Evolutionary conservation across 92 coral and sea anemone genomes (phyloP).

Genomic region (Hydrozoanthus gracilis): DNA sequence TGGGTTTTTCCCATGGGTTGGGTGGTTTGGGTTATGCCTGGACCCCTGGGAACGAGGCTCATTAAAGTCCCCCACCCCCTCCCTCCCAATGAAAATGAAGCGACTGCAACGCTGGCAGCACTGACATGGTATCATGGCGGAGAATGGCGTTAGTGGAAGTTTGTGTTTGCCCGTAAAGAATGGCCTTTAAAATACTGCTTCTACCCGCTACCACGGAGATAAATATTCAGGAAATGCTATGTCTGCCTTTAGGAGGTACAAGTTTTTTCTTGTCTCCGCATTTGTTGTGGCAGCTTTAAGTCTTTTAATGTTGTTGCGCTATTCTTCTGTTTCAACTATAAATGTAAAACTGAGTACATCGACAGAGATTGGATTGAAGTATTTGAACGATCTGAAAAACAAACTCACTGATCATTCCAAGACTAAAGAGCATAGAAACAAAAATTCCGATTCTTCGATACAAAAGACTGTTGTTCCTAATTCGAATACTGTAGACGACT

Average conservation of each 20-base stretch:
- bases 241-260: constrained; percentile 26
- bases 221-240: not conserved
- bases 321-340: constrained; percentile 17
- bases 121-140: not conserved
- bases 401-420: not conserved
- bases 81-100: too few relatives aligned
- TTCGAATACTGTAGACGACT: not conserved
- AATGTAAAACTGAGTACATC: constrained; percentile 19
- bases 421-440: not conserved
- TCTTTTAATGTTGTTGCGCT: constrained; percentile 8
- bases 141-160: not conserved
- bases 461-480: not conserved
- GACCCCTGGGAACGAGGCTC: too few relatives aligned
- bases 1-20: too few relatives aligned
- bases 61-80: too few relatives aligned
- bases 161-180: not conserved
- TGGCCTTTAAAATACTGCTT: constrained; percentile 2
- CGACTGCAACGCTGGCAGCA: not conserved
- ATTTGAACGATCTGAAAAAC: constrained; percentile 29
- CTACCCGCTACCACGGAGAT: not conserved
- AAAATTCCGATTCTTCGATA: not conserved
- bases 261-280: constrained; percentile 2
- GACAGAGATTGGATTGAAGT: constrained; percentile 40
- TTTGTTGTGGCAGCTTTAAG: constrained; percentile 25
- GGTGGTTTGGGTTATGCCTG: too few relatives aligned